Percentiles rank a stretch among this genome's conserved stretches.
Conservation (phyloP, 2,888 invertebrate genomes). For the Proisotoma minuta region DNA sequence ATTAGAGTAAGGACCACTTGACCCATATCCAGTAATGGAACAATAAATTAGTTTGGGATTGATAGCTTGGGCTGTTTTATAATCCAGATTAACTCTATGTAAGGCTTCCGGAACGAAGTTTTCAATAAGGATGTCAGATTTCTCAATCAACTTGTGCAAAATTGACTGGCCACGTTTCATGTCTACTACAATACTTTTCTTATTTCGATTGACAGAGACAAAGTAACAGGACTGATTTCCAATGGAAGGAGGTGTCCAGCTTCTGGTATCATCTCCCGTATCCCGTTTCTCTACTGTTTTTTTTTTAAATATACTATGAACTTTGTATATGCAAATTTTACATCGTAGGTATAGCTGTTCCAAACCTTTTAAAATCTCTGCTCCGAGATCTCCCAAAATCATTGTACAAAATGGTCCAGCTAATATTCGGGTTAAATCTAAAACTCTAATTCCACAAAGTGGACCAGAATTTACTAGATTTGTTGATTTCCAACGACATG, state of each 20-base stretch:
- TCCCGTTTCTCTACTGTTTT: constrained; percentile 74
- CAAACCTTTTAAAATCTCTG: constrained; percentile 50
- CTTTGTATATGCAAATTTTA: neutral
- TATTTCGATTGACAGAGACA: constrained; percentile 84
- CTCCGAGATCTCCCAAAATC: constrained; percentile 63
- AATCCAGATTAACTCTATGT: constrained; percentile 69
- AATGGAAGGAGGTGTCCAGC: constrained; percentile 89
- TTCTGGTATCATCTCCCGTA: constrained; percentile 78
- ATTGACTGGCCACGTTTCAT: constrained; percentile 67
- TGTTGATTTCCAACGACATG: too few relatives aligned
- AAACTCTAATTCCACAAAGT: constrained; percentile 64
- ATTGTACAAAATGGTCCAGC: constrained; percentile 94
- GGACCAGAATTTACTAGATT: too few relatives aligned
- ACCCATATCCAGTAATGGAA: constrained; percentile 88
- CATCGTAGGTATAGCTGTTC: neutral
- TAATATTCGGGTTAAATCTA: constrained; percentile 79
- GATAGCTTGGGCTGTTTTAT: constrained; percentile 62
- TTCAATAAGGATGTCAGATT: constrained; percentile 84
- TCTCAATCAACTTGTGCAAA: constrained; percentile 65
- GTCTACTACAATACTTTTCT: constrained; percentile 84
- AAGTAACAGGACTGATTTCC: constrained; percentile 73
- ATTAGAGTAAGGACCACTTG: constrained; percentile 74
- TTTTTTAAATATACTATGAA: neutral
- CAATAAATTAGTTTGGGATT: constrained; percentile 84
- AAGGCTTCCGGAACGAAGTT: constrained; percentile 92